Evolutionary conservation across 2,113 vertebrate genomes (phyloP), one percentile per base, ranked within the genome.

Genomic region (Tetrao urogallus): DNA sequence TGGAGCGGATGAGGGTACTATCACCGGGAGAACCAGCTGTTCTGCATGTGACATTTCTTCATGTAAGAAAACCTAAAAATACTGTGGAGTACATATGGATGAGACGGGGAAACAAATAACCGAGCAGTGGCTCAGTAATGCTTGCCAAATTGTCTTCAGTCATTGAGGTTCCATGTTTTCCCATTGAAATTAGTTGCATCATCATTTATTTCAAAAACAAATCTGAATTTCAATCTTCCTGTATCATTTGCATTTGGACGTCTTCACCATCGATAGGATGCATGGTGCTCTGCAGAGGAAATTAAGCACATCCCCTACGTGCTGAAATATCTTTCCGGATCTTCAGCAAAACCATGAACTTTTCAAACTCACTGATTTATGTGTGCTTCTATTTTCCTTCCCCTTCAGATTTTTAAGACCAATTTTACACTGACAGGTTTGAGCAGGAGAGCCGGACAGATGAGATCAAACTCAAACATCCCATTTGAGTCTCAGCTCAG

Each of bases 51-150:
- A 63, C 61, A 78, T 80, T 88, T 91, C 17, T 92, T 69, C 64
- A 93, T 36, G 20, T 34, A 67, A 79, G 66, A 63, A 89, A 93
- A 42, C 47, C 60, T 81, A 86, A 92, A 94, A 95, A 47, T 82
- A 81, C 12, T 18, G 2, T 24, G 34, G 30, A 88, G 38, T 30
- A 63, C n/a, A 80, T 28, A 57, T 6, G 54, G 50, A 74, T 79
- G 88, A 66, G 47, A 64, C 7, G 81, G 19, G 25, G 19, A 88
- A 83, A 76, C n/a, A 48, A 43, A 28, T 57, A 93, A 74, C 43
- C 40, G 71, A 81, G 21, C 13, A 18, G 64, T 20, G 32, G 7
- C 64, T 89, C 36, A 56, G 52, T 60, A 63, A 63, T 27, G 40
- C 54, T 91, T 72, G 80, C 38, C 72, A 93, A 72, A 72, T 43